Conservation (phyloP, 2,797 vertebrate species). For the Epinephelus malabaricus region DNA sequence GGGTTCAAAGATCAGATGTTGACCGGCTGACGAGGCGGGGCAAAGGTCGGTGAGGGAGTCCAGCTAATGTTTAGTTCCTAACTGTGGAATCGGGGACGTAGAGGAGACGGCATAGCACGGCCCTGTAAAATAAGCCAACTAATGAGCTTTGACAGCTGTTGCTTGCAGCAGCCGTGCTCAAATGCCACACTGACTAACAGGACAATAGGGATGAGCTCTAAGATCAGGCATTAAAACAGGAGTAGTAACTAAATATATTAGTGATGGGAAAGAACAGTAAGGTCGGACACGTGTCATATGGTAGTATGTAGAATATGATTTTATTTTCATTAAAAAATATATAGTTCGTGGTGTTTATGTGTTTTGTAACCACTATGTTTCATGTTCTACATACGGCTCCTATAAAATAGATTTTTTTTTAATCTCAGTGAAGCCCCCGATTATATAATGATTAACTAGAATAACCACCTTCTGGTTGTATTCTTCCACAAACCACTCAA, state of each 20-base stretch:
- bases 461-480: no score
- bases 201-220: slow-evolving; percentile 62
- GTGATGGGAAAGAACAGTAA: not conserved
- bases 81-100: slow-evolving; percentile 17
- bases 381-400: no score
- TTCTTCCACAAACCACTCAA: no score
- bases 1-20: slow-evolving; percentile 75
- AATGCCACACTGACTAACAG: slow-evolving; percentile 68
- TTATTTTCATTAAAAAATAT: slow-evolving; percentile 4
- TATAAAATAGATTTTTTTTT: no score
- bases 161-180: slow-evolving; percentile 61
- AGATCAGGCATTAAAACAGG: slow-evolving; percentile 37
- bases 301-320: not conserved
- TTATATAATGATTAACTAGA: no score
- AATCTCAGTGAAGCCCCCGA: no score
- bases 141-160: slow-evolving; percentile 80
- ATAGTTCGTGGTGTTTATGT: not conserved
- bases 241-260: slow-evolving; percentile 38
- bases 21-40: slow-evolving; percentile 61
- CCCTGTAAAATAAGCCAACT: slow-evolving; percentile 56
- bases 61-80: slow-evolving; percentile 58
- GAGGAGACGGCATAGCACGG: slow-evolving; percentile 29
- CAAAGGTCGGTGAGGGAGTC: slow-evolving; percentile 65
- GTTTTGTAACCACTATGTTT: no score
- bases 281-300: no score